Evolutionary conservation across 1,140 invertebrate genomes (phyloP).

Genomic region (Ceratina australensis): DNA sequence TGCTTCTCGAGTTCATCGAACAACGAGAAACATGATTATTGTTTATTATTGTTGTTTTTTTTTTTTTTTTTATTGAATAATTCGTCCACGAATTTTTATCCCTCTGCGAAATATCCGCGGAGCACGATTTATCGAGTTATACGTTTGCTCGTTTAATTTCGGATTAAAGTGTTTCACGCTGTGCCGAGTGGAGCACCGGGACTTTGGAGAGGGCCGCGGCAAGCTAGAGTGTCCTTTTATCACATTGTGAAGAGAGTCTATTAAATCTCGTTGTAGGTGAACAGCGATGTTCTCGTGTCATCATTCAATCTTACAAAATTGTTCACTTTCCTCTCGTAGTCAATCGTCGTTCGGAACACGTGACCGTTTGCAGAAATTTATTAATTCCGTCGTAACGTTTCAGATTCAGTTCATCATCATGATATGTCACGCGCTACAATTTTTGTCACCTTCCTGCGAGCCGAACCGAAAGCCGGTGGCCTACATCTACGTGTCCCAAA

Average conservation of each 20-base stretch:
- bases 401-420: slow-evolving; percentile 85
- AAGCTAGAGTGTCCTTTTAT: slow-evolving; percentile 38
- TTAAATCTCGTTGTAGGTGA: slow-evolving; percentile 14
- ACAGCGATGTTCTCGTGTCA: slow-evolving; percentile 14
- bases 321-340: background rate
- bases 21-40: too few species aligned
- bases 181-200: background rate
- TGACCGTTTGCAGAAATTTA: too few species aligned
- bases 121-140: slow-evolving; percentile 61
- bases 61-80: slow-evolving; percentile 66
- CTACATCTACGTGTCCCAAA: slow-evolving; percentile 82
- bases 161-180: slow-evolving; percentile 43
- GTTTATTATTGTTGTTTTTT: too few species aligned
- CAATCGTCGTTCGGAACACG: background rate
- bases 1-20: slow-evolving; percentile 39
- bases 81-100: slow-evolving; percentile 60
- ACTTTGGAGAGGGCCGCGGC: slow-evolving; percentile 6
- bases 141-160: slow-evolving; percentile 64
- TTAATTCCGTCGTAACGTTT: slow-evolving; percentile 63
- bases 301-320: background rate
- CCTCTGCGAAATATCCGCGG: slow-evolving; percentile 43
- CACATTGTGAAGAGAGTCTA: slow-evolving; percentile 4
- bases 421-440: slow-evolving; percentile 80
- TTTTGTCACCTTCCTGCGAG: slow-evolving; percentile 80
- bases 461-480: slow-evolving; percentile 78